Conservation (phyloP, 2,888 invertebrate genomes). For the Didymodactylos carnosus region DNA sequence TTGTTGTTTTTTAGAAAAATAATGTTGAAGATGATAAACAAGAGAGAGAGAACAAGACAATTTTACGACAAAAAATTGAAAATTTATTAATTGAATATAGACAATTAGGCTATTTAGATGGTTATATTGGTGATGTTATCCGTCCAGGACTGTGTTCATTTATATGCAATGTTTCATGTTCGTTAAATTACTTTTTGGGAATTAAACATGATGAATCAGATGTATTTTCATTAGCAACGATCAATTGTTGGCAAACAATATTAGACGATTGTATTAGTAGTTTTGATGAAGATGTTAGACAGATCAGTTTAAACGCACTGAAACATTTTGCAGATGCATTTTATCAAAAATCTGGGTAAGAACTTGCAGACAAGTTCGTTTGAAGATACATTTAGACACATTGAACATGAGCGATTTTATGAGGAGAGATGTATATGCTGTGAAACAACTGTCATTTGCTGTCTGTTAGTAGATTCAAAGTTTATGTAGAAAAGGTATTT, state of each 20-base stretch:
- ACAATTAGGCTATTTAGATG: neutral
- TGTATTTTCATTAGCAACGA: neutral
- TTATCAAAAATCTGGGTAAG: neutral
- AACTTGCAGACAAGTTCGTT: no score
- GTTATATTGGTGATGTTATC: conserved; percentile 8
- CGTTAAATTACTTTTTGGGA: neutral
- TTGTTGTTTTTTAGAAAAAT: no score
- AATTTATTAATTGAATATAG: neutral
- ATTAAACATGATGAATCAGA: neutral
- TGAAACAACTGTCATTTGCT: no score
- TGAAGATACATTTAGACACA: no score
- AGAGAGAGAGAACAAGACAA: neutral
- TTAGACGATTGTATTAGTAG: conserved; percentile 3
- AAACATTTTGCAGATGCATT: neutral
- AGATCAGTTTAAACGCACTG: neutral
- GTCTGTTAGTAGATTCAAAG: no score
- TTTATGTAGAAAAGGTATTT: no score
- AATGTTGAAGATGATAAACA: neutral
- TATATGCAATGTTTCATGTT: conserved; percentile 6
- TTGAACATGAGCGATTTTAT: no score
- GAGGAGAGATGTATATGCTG: no score
- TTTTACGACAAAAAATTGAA: neutral
- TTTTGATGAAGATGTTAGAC: conserved; percentile 6
- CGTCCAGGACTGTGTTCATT: conserved; percentile 11
- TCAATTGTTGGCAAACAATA: neutral